A percentile compares a stretch with the other conserved stretches of the same genome.
Conservation (phyloP, 2,888 invertebrate species). For the Dicyrtoma fusca region DNA sequence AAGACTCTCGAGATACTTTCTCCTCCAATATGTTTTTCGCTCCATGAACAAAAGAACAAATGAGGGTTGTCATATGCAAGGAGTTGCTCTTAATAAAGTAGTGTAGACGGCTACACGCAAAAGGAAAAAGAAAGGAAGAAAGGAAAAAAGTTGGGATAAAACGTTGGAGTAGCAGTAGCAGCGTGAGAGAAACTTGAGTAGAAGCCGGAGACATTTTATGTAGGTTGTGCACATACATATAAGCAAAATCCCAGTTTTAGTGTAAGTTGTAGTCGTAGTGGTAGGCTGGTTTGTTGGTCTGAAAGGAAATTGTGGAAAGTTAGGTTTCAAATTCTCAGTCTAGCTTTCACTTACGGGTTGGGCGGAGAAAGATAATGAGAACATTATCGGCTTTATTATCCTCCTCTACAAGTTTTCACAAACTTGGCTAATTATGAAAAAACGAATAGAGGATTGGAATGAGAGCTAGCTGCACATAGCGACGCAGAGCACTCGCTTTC, state of each 20-base stretch:
- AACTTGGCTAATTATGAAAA: slow-evolving; percentile 42
- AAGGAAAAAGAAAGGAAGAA: neutral
- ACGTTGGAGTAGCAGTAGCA: neutral
- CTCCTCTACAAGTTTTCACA: slow-evolving; percentile 30
- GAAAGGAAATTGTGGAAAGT: neutral
- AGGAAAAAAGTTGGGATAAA: slow-evolving; percentile 6
- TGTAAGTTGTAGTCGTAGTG: no score
- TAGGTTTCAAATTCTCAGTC: slow-evolving; percentile 10
- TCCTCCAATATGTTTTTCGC: slow-evolving; percentile 1
- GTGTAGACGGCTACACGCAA: neutral
- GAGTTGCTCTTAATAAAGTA: slow-evolving; percentile 1
- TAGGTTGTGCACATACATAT: neutral
- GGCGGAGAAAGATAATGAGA: slow-evolving; percentile 37
- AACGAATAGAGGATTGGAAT: neutral
- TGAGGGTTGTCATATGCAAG: slow-evolving; percentile 8
- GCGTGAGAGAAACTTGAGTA: slow-evolving; percentile 5
- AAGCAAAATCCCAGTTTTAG: no score
- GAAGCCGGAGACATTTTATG: neutral
- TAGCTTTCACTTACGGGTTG: slow-evolving; percentile 12
- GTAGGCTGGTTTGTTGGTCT: neutral
- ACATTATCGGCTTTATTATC: slow-evolving; percentile 46
- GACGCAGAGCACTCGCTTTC: no score
- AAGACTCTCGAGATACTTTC: neutral
- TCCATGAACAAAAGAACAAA: neutral
- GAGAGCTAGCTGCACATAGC: neutral